Percentiles rank a stretch among this genome's conserved stretches.
Conservation (phyloP, 2,113 vertebrate species). For the Procapra przewalskii region DNA sequence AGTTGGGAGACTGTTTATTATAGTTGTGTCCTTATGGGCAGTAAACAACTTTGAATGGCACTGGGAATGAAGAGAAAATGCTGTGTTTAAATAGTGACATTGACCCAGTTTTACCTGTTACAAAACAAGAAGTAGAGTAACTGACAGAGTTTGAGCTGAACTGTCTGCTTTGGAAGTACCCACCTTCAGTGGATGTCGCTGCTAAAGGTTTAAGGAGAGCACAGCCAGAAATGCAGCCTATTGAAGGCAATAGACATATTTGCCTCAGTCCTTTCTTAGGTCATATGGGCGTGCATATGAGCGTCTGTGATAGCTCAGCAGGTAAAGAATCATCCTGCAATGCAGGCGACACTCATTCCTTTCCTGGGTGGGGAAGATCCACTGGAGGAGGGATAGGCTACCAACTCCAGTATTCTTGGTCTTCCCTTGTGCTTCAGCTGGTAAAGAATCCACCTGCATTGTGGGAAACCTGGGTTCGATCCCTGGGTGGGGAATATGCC, state of each 20-base stretch:
- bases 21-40: background rate
- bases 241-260: rapidly evolving
- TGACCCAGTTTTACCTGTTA: background rate
- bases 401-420: background rate
- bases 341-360: rapidly evolving
- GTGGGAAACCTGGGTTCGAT: background rate
- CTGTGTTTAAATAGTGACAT: background rate
- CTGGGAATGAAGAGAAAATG: background rate
- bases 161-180: background rate
- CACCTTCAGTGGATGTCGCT: background rate
- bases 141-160: background rate
- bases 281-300: background rate
- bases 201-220: background rate
- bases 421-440: background rate
- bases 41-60: background rate
- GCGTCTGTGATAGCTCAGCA: background rate
- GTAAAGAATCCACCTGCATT: background rate
- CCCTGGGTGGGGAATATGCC: background rate
- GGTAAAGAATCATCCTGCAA: background rate
- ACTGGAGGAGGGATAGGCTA: background rate
- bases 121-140: background rate
- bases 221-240: background rate
- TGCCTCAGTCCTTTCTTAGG: background rate
- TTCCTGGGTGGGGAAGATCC: background rate
- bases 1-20: background rate